Evolutionary conservation across 2,797 vertebrate species (phyloP).

Genomic region (Salarias fasciatus): DNA sequence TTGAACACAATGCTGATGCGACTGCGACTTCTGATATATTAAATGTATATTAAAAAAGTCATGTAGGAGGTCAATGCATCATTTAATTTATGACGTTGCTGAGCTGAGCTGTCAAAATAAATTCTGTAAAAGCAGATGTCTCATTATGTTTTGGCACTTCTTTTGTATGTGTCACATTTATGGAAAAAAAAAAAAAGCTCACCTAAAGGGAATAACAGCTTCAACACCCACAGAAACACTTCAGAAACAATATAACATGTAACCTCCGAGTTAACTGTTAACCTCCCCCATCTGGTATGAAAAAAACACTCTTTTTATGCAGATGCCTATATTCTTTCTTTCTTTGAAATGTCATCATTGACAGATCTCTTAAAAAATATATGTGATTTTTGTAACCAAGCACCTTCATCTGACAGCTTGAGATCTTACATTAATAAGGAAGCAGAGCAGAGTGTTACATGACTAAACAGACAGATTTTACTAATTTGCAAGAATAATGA

Average conservation of each 20-base stretch:
- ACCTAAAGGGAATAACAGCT: constrained; percentile 20
- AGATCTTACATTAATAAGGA: constrained; percentile 6
- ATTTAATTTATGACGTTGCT: not conserved
- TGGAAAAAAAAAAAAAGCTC: not conserved
- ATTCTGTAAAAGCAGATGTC: not conserved
- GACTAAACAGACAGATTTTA: constrained; percentile 5
- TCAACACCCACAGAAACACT: constrained; percentile 29
- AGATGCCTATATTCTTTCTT: no score
- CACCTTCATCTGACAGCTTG: not conserved
- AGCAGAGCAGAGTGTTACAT: not conserved
- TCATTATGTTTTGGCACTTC: constrained; percentile 1
- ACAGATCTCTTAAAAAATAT: no score
- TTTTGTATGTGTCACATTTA: constrained; percentile 12
- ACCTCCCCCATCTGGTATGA: constrained; percentile 2
- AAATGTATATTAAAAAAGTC: no score
- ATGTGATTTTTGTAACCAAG: no score
- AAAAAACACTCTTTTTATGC: no score
- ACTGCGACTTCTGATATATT: no score
- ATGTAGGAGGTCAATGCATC: not conserved
- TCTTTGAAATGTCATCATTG: no score
- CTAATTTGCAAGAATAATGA: constrained; percentile 32
- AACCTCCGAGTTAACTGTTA: constrained; percentile 4
- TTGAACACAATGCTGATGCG: no score
- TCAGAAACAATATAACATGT: constrained; percentile 25
- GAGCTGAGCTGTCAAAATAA: not conserved